Base-by-base conservation (phyloP, 2,113 vertebrate genomes). In the Microtus richardsoni region DNA sequence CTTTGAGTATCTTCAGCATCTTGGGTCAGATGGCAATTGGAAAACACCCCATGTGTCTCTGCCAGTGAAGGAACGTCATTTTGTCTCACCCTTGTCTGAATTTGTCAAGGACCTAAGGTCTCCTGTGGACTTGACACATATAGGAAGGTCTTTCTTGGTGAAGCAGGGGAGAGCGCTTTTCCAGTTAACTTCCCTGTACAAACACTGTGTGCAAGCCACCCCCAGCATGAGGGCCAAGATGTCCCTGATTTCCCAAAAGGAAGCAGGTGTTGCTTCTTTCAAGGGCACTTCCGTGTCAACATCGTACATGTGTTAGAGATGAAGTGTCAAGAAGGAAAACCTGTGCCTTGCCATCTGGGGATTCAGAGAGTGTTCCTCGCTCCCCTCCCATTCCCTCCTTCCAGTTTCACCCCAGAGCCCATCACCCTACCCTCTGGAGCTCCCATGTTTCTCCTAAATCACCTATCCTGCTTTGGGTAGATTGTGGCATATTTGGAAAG, bases 201-300 rank as follows among this genome's bases (percentile, higher is more conserved):
- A 5, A 41, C 4, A 1, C 13, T 30, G 8, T 17, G 2, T 2
- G 17, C 4, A 28, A 26, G 11, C 22, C 30, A 1, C 6, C 16
- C 0, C 16, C 10, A 41, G 6, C 2, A 2, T 30, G 39, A 77
- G 16, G n/a, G 14, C 4, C 5, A 3, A 41, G n/a, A 10, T 3
- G 9, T 28, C 62, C 7, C 28, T 11, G 2, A 3, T 47, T 60
- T 28, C n/a, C n/a, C 21, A 28, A 7, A 26, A 24, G 82, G 86
- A 11, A 9, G n/a, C 13, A 16, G 36, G 17, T 60, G 62, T 62
- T 21, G 0, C 41, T 70, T 64, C 70, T 26, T 3, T 75, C 75
- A 33, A 2, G 6, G 39, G n/a, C 3, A 0, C 26, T n/a, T 21
- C 24, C 19, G 0, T 6, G 2, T 24, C 21, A 13, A 0, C 8